phyloP scores from a whole-genome alignment of 2,888 invertebrate species.

The Himalopsyche kuldschensis region DNA sequence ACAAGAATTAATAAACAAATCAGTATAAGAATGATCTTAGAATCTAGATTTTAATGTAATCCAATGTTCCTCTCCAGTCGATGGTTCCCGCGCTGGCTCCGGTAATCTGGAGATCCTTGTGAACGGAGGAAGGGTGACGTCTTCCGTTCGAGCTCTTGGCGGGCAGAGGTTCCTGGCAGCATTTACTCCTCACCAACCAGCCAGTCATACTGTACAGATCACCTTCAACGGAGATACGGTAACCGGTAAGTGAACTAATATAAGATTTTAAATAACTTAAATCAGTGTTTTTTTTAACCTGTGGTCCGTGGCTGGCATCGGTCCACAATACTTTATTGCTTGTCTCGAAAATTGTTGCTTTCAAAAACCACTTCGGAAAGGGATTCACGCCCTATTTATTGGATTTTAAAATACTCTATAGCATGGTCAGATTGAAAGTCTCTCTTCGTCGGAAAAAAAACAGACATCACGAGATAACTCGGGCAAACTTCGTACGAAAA shows the following conservation, averaged over 20 bases:
- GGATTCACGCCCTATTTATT: no score
- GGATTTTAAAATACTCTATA: no score
- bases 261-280: neutral
- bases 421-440: no score
- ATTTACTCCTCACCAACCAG: conserved; percentile 86
- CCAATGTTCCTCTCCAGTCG: conserved; percentile 64
- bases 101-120: conserved; percentile 95
- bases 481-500: no score
- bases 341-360: no score
- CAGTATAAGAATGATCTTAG: neutral
- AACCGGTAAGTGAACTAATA: conserved; percentile 68
- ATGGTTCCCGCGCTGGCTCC: conserved; percentile 93
- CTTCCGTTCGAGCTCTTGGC: conserved; percentile 88
- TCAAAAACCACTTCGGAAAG: no score
- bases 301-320: no score
- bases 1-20: no score
- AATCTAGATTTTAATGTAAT: conserved; percentile 11
- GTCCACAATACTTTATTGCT: no score
- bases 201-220: conserved; percentile 87
- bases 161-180: conserved; percentile 88
- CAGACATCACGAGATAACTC: no score
- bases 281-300: no score
- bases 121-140: conserved; percentile 92
- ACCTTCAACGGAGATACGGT: conserved; percentile 92
- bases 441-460: no score